Evolutionary conservation across 2,797 vertebrate genomes (phyloP), one percentile per base, ranked within the genome.

Genomic region (Melanotaenia maccullochi): DNA sequence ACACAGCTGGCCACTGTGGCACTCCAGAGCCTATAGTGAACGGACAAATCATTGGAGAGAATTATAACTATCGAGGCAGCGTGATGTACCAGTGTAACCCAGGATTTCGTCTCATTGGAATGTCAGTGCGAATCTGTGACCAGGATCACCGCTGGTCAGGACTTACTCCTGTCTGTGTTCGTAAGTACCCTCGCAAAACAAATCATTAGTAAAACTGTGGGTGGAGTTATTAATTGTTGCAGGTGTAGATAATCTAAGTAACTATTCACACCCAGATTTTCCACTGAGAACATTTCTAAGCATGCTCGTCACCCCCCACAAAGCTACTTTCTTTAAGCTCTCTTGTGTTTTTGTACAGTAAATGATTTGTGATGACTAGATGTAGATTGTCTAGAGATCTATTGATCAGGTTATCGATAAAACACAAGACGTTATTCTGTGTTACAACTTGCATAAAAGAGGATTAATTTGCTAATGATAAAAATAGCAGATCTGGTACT

Each of bases 111-210:
- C 96, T 99, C 2, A 97, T 99, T 1, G 98, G 98, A 1, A 97
- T 97, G 89, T 99, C 98, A 0, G 98, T 99, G 84, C 94, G 97
- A 52, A 98, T 99, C 90, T 99, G 98, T 92, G 98, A 99, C 86
- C 98, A 99, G 91, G 97, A 99, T 67, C 98, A 99, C 79, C 96
- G 86, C 84, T 99, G 98, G 98, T 99, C 97, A 2, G 97, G 97
- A 64, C 96, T 89, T 68, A 96, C 97, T 2, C 98, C 98, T 64
- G 95, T 99, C 91, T 99, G 98, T 91, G 97, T 99, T 92, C 94
- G 98, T 99, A 96, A 98, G 98, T 98, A 88, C 57, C 38, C 32
- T n/a, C 32, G 24, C 16, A 65, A 20, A 55, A 42, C 9, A 40
- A 40, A 1, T 24, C 11, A 8, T 13, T 57, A 22, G 3, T 55